Percentiles rank a stretch among this genome's conserved stretches.
Evolutionary conservation across 2,888 invertebrate genomes (phyloP).

Genomic region (Stictocephala bisonia): DNA sequence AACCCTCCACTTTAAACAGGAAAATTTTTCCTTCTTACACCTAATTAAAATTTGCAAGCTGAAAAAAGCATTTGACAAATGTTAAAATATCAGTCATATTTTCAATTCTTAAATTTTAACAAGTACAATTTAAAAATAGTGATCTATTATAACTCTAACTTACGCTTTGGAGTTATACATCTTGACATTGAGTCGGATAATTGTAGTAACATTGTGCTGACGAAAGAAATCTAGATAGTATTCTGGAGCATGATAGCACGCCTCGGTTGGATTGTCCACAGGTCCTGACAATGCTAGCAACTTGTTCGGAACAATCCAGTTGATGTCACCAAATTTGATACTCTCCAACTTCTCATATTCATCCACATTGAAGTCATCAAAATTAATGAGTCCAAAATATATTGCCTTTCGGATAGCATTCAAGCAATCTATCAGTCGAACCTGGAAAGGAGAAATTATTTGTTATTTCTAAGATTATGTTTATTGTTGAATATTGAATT

Average conservation of each 20-base stretch:
- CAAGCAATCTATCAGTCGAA: conserved; percentile 88
- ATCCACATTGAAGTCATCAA: conserved; percentile 92
- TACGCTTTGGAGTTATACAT: conserved; percentile 83
- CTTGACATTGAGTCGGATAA: conserved; percentile 89
- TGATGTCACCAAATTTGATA: conserved; percentile 94
- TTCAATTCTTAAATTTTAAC: no score
- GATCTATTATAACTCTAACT: no score
- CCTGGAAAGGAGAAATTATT: no score
- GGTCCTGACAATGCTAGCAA: conserved; percentile 99
- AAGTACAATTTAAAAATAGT: no score
- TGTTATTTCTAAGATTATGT: no score
- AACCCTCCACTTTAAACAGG: no score
- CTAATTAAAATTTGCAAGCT: no score
- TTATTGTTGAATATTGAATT: no score
- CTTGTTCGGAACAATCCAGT: conserved; percentile 98
- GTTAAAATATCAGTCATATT: no score
- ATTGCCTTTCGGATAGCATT: conserved; percentile 88
- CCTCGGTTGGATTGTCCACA: conserved; percentile 57
- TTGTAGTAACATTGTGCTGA: conserved; percentile 82
- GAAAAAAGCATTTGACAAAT: no score
- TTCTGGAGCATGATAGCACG: conserved; percentile 92
- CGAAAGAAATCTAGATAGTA: conserved; percentile 93
- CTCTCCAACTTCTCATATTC: conserved; percentile 97
- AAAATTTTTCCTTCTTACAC: no score
- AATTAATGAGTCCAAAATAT: conserved; percentile 89